phyloP scores from a whole-genome alignment of 2,113 vertebrate species.

The Carassius auratus region DNA sequence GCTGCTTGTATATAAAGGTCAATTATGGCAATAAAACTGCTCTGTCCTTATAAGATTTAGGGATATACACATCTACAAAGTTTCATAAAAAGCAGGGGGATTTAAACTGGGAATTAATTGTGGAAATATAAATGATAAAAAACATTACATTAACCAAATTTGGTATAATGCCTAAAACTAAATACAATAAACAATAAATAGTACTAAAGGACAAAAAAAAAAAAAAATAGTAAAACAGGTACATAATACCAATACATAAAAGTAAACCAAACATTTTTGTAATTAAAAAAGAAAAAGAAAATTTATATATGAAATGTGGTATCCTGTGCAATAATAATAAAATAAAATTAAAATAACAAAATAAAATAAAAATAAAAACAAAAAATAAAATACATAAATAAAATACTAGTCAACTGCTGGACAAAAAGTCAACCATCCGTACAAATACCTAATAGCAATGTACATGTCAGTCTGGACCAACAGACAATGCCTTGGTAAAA shows the following conservation, averaged over 20 bases:
- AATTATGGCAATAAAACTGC: neutral
- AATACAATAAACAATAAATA: neutral
- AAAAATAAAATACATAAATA: neutral
- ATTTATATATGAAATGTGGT: too few relatives aligned
- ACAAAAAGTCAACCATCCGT: neutral
- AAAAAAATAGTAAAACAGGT: neutral
- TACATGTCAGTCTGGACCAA: neutral
- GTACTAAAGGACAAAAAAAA: neutral
- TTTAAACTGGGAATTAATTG: neutral
- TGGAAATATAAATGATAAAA: too few relatives aligned
- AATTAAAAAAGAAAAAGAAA: neutral
- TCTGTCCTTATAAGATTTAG: neutral
- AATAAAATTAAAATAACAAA: too few relatives aligned
- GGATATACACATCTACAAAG: neutral
- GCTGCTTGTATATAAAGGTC: conserved; percentile 20
- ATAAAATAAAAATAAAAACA: too few relatives aligned
- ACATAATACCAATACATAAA: neutral
- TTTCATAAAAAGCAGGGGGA: neutral
- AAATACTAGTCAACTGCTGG: neutral
- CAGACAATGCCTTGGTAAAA: neutral
- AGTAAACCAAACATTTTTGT: neutral
- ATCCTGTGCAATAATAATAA: neutral
- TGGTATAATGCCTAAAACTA: neutral
- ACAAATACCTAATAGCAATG: neutral
- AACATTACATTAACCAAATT: neutral